Evolutionary conservation across 2,797 vertebrate genomes (phyloP).

Genomic region (Phrynocephalus forsythii): DNA sequence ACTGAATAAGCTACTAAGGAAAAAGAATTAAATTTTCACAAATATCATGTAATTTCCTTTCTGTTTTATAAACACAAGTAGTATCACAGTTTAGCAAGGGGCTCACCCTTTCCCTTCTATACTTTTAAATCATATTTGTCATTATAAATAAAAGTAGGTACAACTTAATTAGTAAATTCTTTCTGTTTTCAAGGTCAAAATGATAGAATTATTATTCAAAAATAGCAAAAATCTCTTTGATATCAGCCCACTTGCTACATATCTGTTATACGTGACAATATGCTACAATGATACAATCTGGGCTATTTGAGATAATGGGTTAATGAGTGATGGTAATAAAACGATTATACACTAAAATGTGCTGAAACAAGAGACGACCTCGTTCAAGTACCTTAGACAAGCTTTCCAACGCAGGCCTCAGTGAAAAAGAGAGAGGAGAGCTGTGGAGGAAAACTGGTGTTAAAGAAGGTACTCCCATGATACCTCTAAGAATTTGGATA

Average conservation of each 20-base stretch:
- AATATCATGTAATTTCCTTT: neutral
- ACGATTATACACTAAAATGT: neutral
- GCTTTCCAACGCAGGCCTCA: neutral
- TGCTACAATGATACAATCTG: conserved; percentile 2
- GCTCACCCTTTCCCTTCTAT: neutral
- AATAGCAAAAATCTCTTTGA: neutral
- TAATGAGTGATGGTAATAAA: neutral
- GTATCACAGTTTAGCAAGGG: neutral
- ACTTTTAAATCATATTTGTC: conserved; percentile 8
- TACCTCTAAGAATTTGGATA: neutral
- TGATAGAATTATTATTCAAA: neutral
- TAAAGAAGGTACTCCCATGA: neutral
- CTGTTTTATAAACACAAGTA: conserved; percentile 14
- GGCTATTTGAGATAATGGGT: neutral
- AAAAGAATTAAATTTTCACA: conserved; percentile 13
- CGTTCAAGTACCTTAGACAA: neutral
- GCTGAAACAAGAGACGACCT: neutral
- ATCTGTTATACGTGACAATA: neutral
- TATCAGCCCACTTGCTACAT: neutral
- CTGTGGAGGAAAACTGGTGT: neutral
- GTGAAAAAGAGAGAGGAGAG: neutral
- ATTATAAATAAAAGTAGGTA: neutral
- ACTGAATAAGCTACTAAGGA: neutral
- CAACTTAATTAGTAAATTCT: neutral
- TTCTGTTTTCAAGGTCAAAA: neutral